Conservation (phyloP, 2,797 vertebrate genomes). For the Neoniphon sammara region DNA sequence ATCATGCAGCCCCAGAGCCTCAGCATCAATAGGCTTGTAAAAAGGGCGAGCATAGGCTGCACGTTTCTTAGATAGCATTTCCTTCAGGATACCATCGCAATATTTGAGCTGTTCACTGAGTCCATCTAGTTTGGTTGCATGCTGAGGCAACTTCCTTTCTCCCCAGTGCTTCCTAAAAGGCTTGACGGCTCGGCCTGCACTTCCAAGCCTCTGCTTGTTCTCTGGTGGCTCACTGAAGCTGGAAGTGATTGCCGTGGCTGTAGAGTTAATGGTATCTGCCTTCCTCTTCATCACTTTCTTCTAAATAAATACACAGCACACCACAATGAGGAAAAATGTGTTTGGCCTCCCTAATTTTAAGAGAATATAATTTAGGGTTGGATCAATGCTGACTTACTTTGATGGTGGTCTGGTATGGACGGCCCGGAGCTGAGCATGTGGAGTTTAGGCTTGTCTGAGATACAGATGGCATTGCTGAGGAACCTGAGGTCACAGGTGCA, state of each 20-base stretch:
- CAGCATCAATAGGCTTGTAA: constrained; percentile 92
- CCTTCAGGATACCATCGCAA: constrained; percentile 91
- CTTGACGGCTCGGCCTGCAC: constrained; percentile 83
- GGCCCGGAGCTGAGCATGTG: constrained; percentile 82
- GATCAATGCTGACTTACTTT: constrained; percentile 84
- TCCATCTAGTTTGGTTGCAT: constrained; percentile 79
- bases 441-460: constrained; percentile 85
- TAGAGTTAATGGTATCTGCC: constrained; percentile 84
- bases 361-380: neutral
- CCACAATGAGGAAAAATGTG: neutral
- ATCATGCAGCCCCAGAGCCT: constrained; percentile 92
- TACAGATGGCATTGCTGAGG: constrained; percentile 79
- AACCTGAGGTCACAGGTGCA: constrained; percentile 44
- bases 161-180: constrained; percentile 85
- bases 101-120: constrained; percentile 88
- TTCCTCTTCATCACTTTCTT: constrained; percentile 92
- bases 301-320: constrained; percentile 65
- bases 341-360: neutral
- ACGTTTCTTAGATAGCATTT: constrained; percentile 96
- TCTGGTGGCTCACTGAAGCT: constrained; percentile 83
- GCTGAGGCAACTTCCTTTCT: constrained; percentile 81
- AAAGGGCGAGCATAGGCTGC: constrained; percentile 95
- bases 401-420: constrained; percentile 81
- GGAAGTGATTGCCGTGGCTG: constrained; percentile 84
- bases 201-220: constrained; percentile 84